These are phyloP conservation scores for Philotrypesis tridentata DNA, from an alignment of 1,140 invertebrate genomes.

Conservation along the genomic window DNA sequence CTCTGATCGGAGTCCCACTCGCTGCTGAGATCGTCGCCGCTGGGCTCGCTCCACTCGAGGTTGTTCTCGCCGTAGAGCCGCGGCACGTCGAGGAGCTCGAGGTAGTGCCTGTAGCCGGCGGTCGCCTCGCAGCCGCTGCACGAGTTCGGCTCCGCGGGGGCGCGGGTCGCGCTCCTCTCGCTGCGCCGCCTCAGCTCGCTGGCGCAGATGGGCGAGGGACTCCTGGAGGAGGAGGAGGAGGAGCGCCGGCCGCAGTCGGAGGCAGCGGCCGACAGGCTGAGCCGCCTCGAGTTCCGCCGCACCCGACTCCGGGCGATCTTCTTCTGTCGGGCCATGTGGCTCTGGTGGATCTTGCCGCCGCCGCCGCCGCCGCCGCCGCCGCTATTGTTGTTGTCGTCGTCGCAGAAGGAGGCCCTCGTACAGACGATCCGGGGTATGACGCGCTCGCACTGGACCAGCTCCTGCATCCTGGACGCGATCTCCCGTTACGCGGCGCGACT, in stretches of 20 bases:
- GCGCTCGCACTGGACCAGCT: constrained; percentile 54
- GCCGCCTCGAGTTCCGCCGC: constrained; percentile 60
- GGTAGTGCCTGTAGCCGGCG: constrained; percentile 87
- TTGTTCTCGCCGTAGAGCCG: constrained; percentile 67
- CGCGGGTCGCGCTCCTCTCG: not conserved
- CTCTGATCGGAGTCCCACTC: constrained; percentile 90
- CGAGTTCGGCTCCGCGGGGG: constrained; percentile 15
- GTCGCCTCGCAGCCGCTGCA: constrained; percentile 54
- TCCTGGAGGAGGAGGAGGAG: constrained; percentile 64
- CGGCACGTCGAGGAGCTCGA: constrained; percentile 83
- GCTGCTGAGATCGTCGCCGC: constrained; percentile 90
- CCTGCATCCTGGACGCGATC: constrained; percentile 55
- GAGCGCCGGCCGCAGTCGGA: constrained; percentile 45
- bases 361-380: not conserved
- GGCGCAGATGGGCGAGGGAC: constrained; percentile 59
- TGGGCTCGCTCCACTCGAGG: constrained; percentile 87
- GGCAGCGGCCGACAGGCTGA: not conserved
- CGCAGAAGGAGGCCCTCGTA: constrained; percentile 62
- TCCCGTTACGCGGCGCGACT: not conserved
- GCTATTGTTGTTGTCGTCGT: constrained; percentile 47
- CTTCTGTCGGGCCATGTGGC: constrained; percentile 59
- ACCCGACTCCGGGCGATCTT: constrained; percentile 59
- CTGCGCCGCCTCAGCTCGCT: not conserved
- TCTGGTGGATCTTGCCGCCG: constrained; percentile 51
- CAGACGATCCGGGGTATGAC: constrained; percentile 66